Base-by-base conservation (phyloP, 2,797 vertebrate genomes). In the Passerculus sandwichensis region DNA sequence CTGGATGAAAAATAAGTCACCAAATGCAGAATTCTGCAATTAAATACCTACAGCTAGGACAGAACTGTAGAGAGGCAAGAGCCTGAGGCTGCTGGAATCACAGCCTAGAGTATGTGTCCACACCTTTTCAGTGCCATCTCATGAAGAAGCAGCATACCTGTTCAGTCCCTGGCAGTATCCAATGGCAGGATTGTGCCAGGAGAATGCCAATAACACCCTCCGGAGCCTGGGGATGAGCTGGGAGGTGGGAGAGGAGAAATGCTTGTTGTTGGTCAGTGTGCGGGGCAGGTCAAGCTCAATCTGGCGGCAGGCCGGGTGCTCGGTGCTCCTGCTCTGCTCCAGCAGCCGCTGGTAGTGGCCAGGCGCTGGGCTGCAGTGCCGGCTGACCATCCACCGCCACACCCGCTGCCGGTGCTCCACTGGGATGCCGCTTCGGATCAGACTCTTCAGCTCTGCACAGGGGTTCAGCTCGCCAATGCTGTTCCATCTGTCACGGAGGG, bases 101-200 rank as follows among this genome's bases (percentile, higher is more conserved):
- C 15, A 84, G 67, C 12, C 42, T 57, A 32, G 19, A 67, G 8
- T 8, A 77, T 1, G 3, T 6, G 6, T 61, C 38, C 57, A 56
- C 21, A 84, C 12, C 2, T 59, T 73, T 73, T 15, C 50, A 74
- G 30, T 40, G 50, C 23, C 73, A 57, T 36, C 47, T 59, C 30
- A 30, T 2, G 19, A 77, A 87, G 42, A 34, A 79, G 32, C 19
- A 70, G 21, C 48, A 57, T 7, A 73, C 45, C 99, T 99, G 98
- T 99, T 99, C 60, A 99, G 97, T 30, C 99, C 99, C 89, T 99
- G 99, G 95, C 99, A 99, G 96, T 99, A 99, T 60, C 99, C 99
- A 32, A 99, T 98, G 34, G 97, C 92, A 30, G 98, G 99, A 95
- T 99, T 99, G 86, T 99, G 99, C 98, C 99, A 99, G 83, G 99